Evolutionary conservation across 2,888 invertebrate genomes (phyloP).

Genomic region (Drosophila affinis): DNA sequence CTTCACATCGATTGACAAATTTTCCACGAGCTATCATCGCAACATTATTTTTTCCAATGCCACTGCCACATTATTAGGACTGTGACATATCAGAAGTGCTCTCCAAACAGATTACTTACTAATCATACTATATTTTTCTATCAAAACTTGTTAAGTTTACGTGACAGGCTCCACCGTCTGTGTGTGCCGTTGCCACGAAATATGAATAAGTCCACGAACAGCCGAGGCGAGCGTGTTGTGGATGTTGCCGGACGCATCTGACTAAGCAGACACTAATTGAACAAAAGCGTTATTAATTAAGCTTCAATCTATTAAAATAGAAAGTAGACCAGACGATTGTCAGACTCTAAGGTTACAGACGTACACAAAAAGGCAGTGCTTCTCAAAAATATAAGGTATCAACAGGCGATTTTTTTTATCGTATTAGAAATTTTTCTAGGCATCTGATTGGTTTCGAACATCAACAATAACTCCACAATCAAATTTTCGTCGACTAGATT

Average conservation of each 20-base stretch:
- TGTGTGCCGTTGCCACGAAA: constrained; percentile 14
- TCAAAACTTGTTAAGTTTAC: constrained; percentile 22
- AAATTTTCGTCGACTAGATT: too few species aligned
- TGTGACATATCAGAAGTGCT: constrained; percentile 29
- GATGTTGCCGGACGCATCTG: constrained; percentile 7
- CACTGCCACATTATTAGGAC: background rate
- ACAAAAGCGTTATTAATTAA: constrained; percentile 57
- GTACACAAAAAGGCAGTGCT: constrained; percentile 11
- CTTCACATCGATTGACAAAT: background rate
- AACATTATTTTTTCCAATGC: background rate
- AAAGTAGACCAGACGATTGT: constrained; percentile 31
- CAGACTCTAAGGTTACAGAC: constrained; percentile 4
- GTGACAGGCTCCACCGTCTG: constrained; percentile 10
- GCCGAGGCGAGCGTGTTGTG: background rate
- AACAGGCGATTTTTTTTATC: too few species aligned
- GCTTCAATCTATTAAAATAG: constrained; percentile 44
- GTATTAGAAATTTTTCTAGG: too few species aligned
- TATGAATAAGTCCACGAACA: constrained; percentile 4
- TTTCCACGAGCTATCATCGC: background rate
- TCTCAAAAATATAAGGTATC: background rate
- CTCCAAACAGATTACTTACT: constrained; percentile 17
- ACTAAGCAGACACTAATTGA: constrained; percentile 52
- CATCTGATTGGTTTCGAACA: too few species aligned
- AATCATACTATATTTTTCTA: constrained; percentile 1
- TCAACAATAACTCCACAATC: too few species aligned